phyloP scores from a whole-genome alignment of 2,888 invertebrate species.

The Thymelicus acteon region DNA sequence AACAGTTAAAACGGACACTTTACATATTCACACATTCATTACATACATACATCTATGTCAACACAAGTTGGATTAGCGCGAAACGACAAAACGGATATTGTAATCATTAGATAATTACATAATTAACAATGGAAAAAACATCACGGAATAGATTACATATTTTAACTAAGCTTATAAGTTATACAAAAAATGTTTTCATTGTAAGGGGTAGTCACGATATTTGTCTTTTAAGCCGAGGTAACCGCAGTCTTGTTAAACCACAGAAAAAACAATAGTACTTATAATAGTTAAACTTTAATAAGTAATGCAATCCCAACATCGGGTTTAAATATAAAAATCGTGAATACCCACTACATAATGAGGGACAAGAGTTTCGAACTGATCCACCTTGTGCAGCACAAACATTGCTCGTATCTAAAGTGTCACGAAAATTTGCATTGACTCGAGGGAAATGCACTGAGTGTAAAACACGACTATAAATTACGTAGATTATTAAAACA shows the following conservation, averaged over 20 bases:
- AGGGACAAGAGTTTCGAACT: slow-evolving; percentile 44
- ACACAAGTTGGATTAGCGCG: slow-evolving; percentile 51
- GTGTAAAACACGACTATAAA: slow-evolving; percentile 58
- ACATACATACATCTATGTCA: slow-evolving; percentile 34
- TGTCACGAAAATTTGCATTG: slow-evolving; percentile 59
- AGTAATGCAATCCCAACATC: too few species aligned
- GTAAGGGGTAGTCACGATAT: too few species aligned
- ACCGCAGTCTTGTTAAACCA: too few species aligned
- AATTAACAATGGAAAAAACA: not conserved
- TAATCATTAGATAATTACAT: slow-evolving; percentile 14
- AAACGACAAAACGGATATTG: slow-evolving; percentile 21
- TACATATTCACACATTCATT: slow-evolving; percentile 46
- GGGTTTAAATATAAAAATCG: too few species aligned
- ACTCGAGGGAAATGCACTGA: slow-evolving; percentile 65
- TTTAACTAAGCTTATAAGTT: slow-evolving; percentile 25
- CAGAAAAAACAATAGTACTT: too few species aligned
- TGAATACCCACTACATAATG: too few species aligned
- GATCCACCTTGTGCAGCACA: slow-evolving; percentile 61
- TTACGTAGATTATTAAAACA: slow-evolving; percentile 69
- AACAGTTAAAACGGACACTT: slow-evolving; percentile 45
- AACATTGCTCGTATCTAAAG: slow-evolving; percentile 60
- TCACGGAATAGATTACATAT: not conserved
- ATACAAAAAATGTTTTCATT: too few species aligned
- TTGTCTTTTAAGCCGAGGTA: too few species aligned
- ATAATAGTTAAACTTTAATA: too few species aligned